Evolutionary conservation across 2,888 invertebrate genomes (phyloP), one percentile per base, ranked within the genome.

Genomic region (Andrena haemorrhoa): DNA sequence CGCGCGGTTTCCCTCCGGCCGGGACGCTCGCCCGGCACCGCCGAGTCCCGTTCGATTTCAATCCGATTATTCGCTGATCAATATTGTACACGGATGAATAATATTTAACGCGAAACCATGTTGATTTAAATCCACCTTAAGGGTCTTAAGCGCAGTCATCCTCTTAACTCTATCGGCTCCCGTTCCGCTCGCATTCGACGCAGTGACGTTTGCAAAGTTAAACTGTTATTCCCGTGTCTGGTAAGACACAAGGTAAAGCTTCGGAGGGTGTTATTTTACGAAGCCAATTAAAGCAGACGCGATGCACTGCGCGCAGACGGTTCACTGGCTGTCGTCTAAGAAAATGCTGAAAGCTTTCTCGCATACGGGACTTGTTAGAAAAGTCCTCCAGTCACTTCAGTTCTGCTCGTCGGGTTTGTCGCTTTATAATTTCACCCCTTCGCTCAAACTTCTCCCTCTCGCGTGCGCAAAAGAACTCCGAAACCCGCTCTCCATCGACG

Each of bases 61-160:
- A 71, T 51, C 61, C 33, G 71, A 72, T 63, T 51, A 51, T 3
- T 49, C 41, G 70, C 31, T 49, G 49, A 63, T 63, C 29, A 33
- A 71, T 51, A 33, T 51, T 7, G 60, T 20, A 23, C 26, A 61
- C 31, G 31, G 47, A 20, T 10, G 33, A 61, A 33, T 33, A 33
- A 61, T 61, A 31, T 61, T 61, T 33, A 8, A 33, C 33, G 26
- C 16, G 58, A 7, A 20, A 58, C 29, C 58, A 16, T 58, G 58
- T 58, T 58, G 58, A 29, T 61, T 61, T 33, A 61, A 61, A 61
- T 61, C 33, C 16, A 20, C 33, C 61, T 10, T 20, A 20, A 35
- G 35, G 10, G 8, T 20, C 61, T 20, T 20, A 16, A 29, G 29
- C 26, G 1, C 29, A 58, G 26, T 58, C 58, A 31, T n/a, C 61